phyloP scores from a whole-genome alignment of 2,113 vertebrate species.

The Pollimyrus isidori region DNA sequence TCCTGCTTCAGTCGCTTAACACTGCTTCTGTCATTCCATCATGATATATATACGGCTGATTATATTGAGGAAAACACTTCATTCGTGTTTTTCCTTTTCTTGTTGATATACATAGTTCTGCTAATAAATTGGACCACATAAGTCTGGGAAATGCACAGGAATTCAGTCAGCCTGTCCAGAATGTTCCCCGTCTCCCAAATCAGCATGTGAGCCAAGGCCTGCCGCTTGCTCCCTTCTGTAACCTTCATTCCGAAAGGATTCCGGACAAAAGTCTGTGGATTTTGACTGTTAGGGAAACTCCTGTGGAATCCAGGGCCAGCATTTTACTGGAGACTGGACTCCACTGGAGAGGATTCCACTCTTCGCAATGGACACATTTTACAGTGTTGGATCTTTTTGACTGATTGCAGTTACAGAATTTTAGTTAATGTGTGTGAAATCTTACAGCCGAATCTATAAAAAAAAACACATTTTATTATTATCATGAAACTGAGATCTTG shows the following conservation, averaged over 20 bases:
- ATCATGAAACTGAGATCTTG: not conserved
- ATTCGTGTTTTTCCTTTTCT: not conserved
- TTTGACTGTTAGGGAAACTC: not conserved
- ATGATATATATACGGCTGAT: not conserved
- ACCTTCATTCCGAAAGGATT: not conserved
- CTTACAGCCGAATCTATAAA: not conserved
- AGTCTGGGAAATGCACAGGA: not conserved
- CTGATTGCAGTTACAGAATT: not conserved
- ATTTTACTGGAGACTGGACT: not conserved
- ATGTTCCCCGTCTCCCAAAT: not conserved
- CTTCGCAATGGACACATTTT: not conserved
- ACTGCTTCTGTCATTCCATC: not conserved
- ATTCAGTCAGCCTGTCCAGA: not conserved
- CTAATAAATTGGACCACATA: not conserved
- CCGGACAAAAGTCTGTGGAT: not conserved
- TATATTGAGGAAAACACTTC: not conserved
- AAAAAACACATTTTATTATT: not conserved
- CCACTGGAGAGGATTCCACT: not conserved
- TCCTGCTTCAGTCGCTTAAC: not conserved
- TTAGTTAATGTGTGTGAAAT: not conserved
- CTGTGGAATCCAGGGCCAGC: not conserved
- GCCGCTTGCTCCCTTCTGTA: not conserved
- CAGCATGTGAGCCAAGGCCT: not conserved
- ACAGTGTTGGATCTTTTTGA: not conserved
- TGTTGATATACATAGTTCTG: not conserved